These are phyloP conservation scores for Prionailurus bengalensis DNA, from an alignment of 2,113 vertebrate species.

Conservation along the genomic window DNA sequence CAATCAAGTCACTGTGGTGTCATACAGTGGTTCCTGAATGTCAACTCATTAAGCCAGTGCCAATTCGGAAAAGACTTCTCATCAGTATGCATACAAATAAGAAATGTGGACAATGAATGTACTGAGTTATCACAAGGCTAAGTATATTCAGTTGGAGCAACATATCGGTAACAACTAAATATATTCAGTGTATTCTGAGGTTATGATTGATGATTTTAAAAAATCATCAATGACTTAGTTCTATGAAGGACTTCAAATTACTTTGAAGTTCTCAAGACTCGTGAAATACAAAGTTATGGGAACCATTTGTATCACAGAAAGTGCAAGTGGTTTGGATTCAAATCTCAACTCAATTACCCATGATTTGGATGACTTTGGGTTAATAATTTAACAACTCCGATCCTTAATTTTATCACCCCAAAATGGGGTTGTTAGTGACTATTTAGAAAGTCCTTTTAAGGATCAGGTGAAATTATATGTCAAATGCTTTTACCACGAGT, in stretches of 20 bases:
- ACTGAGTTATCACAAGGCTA: neutral
- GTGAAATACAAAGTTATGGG: neutral
- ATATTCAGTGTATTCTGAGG: neutral
- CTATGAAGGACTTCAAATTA: neutral
- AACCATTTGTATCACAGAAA: neutral
- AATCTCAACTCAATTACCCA: neutral
- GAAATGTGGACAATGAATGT: neutral
- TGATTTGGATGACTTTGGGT: neutral
- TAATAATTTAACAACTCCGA: neutral
- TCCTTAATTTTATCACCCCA: neutral
- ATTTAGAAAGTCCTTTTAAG: neutral
- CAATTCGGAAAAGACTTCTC: neutral
- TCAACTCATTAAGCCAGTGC: neutral
- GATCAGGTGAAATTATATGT: neutral
- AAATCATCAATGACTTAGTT: neutral
- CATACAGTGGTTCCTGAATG: neutral
- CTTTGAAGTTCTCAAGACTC: neutral
- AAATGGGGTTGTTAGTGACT: neutral
- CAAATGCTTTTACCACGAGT: neutral
- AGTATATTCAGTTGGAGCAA: neutral
- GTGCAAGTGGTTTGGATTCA: neutral
- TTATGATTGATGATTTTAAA: neutral
- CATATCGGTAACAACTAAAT: neutral
- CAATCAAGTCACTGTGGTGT: neutral
- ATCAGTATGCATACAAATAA: neutral